Evolutionary conservation across 1,140 invertebrate species (phyloP).

Genomic region (Aradophagus sp.): DNA sequence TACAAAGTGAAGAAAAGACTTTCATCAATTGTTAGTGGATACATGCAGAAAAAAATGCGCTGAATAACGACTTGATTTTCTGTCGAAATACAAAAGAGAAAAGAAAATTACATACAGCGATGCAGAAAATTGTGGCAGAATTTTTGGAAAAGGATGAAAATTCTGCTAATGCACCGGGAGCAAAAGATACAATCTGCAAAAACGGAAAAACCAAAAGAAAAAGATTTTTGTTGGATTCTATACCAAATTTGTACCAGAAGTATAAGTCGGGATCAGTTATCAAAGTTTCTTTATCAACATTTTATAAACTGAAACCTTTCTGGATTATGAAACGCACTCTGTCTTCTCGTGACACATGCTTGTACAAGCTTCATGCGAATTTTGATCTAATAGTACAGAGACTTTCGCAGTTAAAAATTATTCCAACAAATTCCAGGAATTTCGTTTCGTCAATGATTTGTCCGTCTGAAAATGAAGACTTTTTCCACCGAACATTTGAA

Average conservation of each 20-base stretch:
- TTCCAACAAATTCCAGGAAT: constrained; percentile 1
- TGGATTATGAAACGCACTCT: constrained; percentile 22
- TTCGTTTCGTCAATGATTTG: constrained; percentile 13
- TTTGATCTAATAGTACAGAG: constrained; percentile 18
- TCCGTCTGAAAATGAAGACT: constrained; percentile 7
- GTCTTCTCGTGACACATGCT: constrained; percentile 23
- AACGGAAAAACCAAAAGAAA: constrained; percentile 54
- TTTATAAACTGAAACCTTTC: constrained; percentile 38
- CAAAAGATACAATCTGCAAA: constrained; percentile 54
- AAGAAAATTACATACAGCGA: not conserved
- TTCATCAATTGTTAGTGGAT: constrained; percentile 1
- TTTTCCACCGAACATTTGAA: constrained; percentile 13
- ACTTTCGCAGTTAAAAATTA: constrained; percentile 12
- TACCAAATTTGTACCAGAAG: constrained; percentile 55
- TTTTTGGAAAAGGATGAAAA: constrained; percentile 54
- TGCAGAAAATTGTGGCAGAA: constrained; percentile 15
- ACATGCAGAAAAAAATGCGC: constrained; percentile 4
- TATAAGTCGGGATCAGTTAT: constrained; percentile 24
- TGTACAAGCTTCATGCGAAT: constrained; percentile 29
- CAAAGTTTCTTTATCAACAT: constrained; percentile 35
- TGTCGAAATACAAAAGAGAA: constrained; percentile 16
- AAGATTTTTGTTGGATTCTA: constrained; percentile 44
- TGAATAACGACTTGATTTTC: constrained; percentile 4
- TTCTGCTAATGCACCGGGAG: constrained; percentile 43
- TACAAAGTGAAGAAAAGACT: constrained; percentile 5